Conservation (phyloP, 2,797 vertebrate species). For the Acanthurus tractus region DNA sequence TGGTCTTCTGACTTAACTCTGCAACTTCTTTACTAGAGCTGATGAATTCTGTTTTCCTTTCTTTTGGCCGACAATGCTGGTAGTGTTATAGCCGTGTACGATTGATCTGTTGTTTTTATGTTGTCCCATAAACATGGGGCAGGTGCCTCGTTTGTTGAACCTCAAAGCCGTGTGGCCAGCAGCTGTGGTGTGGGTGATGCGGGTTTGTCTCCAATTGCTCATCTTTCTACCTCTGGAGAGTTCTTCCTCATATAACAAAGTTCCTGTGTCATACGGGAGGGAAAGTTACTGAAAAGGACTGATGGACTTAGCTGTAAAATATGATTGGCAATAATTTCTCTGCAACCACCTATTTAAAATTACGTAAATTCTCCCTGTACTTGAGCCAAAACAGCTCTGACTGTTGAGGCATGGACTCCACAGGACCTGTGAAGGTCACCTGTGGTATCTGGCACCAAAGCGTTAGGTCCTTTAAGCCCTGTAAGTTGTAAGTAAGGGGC, state of each 20-base stretch:
- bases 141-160: slow-evolving; percentile 50
- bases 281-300: neutral
- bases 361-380: too few relatives aligned
- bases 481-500: too few relatives aligned
- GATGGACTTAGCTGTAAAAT: neutral
- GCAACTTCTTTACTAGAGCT: neutral
- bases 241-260: neutral
- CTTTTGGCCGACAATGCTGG: neutral
- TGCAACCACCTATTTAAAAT: too few relatives aligned
- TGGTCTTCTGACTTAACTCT: neutral
- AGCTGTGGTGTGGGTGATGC: slow-evolving; percentile 39
- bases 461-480: too few relatives aligned
- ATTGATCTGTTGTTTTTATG: slow-evolving; percentile 55
- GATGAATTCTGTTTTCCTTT: neutral
- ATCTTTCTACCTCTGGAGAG: slow-evolving; percentile 12
- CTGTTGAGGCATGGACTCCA: too few relatives aligned
- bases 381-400: too few relatives aligned
- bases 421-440: too few relatives aligned
- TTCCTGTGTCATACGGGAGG: neutral
- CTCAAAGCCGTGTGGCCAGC: slow-evolving; percentile 30
- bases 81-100: neutral
- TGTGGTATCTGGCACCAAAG: too few relatives aligned
- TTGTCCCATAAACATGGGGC: slow-evolving; percentile 62
- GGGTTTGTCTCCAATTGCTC: slow-evolving; percentile 29
- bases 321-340: neutral